These are phyloP conservation scores for Tortrix viridana DNA, from an alignment of 2,888 invertebrate genomes.

Conservation along the genomic window DNA sequence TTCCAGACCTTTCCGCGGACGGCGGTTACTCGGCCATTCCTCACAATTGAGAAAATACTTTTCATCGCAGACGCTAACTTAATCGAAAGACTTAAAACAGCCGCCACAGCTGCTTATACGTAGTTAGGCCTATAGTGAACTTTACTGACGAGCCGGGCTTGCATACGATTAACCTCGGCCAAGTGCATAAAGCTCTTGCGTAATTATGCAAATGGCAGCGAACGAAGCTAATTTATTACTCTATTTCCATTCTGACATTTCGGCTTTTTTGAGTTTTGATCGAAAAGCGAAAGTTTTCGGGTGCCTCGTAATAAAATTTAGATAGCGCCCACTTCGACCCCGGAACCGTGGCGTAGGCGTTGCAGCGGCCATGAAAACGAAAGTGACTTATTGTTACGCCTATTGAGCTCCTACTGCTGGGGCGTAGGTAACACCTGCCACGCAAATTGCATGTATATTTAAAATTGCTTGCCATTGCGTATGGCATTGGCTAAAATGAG, in stretches of 20 bases:
- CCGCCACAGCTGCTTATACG: conserved; percentile 38
- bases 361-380: conserved; percentile 60
- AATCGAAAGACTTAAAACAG: conserved; percentile 35
- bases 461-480: conserved; percentile 52
- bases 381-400: conserved; percentile 52
- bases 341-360: conserved; percentile 25
- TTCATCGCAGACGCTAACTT: conserved; percentile 47
- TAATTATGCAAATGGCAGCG: conserved; percentile 68
- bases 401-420: conserved; percentile 50
- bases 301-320: conserved; percentile 32
- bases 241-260: conserved; percentile 44
- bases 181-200: conserved; percentile 65
- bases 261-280: conserved; percentile 39
- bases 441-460: conserved; percentile 55
- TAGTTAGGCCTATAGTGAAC: conserved; percentile 46
- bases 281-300: conserved; percentile 56
- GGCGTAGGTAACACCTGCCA: conserved; percentile 58
- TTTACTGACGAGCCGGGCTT: conserved; percentile 57
- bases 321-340: conserved; percentile 15
- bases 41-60: conserved; percentile 46
- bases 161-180: conserved; percentile 63
- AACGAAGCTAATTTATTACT: conserved; percentile 60
- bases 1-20: conserved; percentile 54
- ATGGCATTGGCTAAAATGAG: conserved; percentile 59
- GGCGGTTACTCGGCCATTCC: conserved; percentile 47